Conservation (phyloP, 1,140 invertebrate genomes). For the Venturia canescens region DNA sequence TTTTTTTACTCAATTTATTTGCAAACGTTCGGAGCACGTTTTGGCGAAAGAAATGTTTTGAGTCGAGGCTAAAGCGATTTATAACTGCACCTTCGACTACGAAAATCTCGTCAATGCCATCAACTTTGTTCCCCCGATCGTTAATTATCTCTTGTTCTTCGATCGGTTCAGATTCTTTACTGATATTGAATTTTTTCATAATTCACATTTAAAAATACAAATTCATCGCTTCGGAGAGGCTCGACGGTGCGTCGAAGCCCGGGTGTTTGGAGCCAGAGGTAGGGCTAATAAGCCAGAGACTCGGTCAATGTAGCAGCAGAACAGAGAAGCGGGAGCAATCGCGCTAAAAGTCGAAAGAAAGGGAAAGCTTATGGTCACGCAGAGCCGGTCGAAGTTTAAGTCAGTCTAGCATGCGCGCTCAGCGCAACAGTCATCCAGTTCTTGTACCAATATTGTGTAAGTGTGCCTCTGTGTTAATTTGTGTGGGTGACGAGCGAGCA, state of each 20-base stretch:
- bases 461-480: background rate
- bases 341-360: constrained; percentile 67
- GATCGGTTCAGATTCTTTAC: no score
- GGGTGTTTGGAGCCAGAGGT: constrained; percentile 36
- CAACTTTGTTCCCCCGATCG: constrained; percentile 47
- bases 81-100: background rate
- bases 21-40: no score
- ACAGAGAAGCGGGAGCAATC: constrained; percentile 51
- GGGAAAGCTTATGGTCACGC: constrained; percentile 66
- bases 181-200: background rate
- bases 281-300: constrained; percentile 45
- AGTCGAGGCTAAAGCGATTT: no score
- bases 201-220: background rate
- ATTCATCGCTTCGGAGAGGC: background rate
- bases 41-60: no score
- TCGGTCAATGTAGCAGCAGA: background rate
- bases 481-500: constrained; percentile 26
- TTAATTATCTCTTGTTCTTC: no score
- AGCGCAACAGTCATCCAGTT: constrained; percentile 55
- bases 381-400: constrained; percentile 57
- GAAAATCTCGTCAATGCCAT: constrained; percentile 61
- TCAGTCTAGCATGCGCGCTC: constrained; percentile 67
- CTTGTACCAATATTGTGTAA: background rate
- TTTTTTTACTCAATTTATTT: no score
- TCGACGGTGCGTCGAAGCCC: background rate